Percentiles rank a stretch among this genome's conserved stretches.
Evolutionary conservation across 2,797 vertebrate genomes (phyloP).

Genomic region (Eulemur albifrons): DNA sequence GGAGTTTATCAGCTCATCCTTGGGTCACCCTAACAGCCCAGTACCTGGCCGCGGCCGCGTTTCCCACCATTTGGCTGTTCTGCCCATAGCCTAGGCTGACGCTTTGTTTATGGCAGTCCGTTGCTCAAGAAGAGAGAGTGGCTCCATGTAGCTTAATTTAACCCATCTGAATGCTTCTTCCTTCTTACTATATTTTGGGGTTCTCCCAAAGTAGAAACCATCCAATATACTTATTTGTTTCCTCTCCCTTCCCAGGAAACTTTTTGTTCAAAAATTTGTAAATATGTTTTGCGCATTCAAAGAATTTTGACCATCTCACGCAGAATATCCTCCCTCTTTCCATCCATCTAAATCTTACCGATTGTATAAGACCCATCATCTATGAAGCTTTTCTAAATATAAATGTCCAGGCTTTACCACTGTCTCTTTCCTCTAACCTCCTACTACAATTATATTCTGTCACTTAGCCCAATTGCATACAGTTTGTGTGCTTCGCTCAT

Average conservation of each 20-base stretch:
- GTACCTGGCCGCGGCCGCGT: background rate
- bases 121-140: background rate
- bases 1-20: background rate
- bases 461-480: slow-evolving; percentile 16
- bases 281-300: background rate
- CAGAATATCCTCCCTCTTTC: background rate
- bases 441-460: background rate
- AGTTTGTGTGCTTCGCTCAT: background rate
- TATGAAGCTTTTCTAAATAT: slow-evolving; percentile 43
- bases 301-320: background rate
- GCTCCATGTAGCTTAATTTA: background rate
- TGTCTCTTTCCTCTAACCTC: slow-evolving; percentile 9
- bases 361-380: background rate
- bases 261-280: background rate
- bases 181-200: background rate
- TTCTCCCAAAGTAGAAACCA: background rate
- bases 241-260: background rate
- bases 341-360: background rate
- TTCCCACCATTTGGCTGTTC: background rate
- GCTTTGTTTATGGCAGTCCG: background rate
- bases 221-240: background rate
- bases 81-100: background rate
- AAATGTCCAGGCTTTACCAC: background rate
- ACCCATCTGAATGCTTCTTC: background rate
- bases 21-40: background rate